These are phyloP conservation scores for Dipus sagitta DNA, from an alignment of 2,797 vertebrate genomes.

Conservation along the genomic window DNA sequence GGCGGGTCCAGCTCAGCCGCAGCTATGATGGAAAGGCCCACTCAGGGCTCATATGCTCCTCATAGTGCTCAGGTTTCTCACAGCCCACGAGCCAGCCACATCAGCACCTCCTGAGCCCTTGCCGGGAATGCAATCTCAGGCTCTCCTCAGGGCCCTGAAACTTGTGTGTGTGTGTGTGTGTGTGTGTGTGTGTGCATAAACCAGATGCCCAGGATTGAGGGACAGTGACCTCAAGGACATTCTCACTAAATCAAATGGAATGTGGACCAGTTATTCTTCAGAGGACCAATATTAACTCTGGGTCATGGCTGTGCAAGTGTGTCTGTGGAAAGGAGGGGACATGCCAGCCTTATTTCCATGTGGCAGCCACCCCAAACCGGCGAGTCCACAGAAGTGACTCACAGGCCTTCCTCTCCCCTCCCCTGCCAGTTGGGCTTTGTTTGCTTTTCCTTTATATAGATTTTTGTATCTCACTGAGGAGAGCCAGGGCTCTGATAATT, in stretches of 20 bases:
- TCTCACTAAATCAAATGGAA: neutral
- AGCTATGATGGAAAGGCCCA: neutral
- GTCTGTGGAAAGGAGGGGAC: fast-evolving
- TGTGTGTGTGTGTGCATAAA: neutral
- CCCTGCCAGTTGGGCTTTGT: neutral
- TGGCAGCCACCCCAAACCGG: neutral
- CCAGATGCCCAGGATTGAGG: neutral
- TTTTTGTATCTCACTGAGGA: neutral
- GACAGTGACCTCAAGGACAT: no score
- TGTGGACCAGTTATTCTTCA: fast-evolving
- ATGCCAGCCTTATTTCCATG: neutral
- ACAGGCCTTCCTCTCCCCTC: fast-evolving
- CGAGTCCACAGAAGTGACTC: neutral
- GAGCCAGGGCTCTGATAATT: neutral
- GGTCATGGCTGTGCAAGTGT: neutral
- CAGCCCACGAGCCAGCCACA: neutral
- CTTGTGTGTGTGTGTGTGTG: no score
- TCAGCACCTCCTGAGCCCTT: neutral
- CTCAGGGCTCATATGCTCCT: neutral
- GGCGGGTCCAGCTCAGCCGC: neutral
- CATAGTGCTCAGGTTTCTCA: no score
- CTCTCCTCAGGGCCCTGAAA: no score
- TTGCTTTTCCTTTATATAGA: neutral
- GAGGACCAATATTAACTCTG: neutral
- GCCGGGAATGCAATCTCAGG: neutral